These are phyloP conservation scores for Chrysodeixis includens DNA, from an alignment of 2,888 invertebrate genomes.

Conservation along the genomic window DNA sequence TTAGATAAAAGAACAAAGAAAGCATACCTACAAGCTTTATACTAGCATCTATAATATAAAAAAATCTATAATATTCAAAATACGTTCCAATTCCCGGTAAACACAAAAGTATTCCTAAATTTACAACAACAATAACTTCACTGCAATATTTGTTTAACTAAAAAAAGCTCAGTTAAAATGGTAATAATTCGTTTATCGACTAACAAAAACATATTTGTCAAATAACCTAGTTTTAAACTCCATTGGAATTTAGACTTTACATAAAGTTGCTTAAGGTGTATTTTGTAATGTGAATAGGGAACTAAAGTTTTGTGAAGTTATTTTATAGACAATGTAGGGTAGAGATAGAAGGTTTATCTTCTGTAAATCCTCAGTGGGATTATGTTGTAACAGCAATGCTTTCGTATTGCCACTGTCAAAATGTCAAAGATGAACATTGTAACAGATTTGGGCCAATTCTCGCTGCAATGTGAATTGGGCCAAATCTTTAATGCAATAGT, in stretches of 20 bases:
- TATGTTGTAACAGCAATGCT: too few species aligned
- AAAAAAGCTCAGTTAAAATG: constrained; percentile 62
- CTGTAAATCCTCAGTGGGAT: not conserved
- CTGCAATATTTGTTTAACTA: constrained; percentile 61
- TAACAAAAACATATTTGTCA: constrained; percentile 51
- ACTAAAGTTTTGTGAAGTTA: constrained; percentile 39
- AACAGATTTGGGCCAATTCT: too few species aligned
- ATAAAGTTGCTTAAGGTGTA: not conserved
- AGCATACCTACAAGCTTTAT: too few species aligned
- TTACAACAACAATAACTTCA: constrained; percentile 61
- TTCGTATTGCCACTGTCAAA: too few species aligned
- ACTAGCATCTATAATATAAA: too few species aligned
- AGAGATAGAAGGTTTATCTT: constrained; percentile 12
- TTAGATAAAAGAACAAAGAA: too few species aligned
- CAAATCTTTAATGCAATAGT: too few species aligned
- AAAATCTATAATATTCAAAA: too few species aligned
- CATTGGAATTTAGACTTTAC: constrained; percentile 29
- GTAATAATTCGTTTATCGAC: constrained; percentile 57
- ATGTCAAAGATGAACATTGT: too few species aligned
- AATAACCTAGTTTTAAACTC: constrained; percentile 35
- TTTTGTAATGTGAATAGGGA: constrained; percentile 4
- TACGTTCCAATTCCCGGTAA: constrained; percentile 1
- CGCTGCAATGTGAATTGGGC: too few species aligned
- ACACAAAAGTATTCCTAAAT: constrained; percentile 50
- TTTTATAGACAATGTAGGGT: constrained; percentile 15